phyloP scores from a whole-genome alignment of 2,888 invertebrate species.

The Campopleginae sp. region DNA sequence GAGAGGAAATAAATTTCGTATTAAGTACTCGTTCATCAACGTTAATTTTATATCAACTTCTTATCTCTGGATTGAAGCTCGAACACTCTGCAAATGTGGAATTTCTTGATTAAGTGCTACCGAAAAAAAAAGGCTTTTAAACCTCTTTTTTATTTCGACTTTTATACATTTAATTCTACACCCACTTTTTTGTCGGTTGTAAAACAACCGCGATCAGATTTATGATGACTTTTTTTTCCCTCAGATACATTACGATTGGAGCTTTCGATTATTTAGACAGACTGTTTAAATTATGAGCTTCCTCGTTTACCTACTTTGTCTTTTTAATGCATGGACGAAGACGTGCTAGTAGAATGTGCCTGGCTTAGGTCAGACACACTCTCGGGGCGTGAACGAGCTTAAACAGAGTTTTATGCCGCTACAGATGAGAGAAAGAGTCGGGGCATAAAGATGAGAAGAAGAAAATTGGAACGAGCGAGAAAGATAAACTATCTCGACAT shows the following conservation, averaged over 20 bases:
- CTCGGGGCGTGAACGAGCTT: constrained; percentile 49
- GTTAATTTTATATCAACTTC: background rate
- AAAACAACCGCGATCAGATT: background rate
- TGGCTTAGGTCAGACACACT: constrained; percentile 31
- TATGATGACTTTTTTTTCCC: background rate
- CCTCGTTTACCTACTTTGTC: background rate
- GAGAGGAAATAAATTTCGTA: constrained; percentile 5
- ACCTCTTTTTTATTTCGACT: background rate
- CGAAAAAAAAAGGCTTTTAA: background rate
- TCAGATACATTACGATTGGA: background rate
- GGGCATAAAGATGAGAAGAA: background rate
- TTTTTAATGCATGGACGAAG: background rate
- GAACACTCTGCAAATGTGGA: background rate
- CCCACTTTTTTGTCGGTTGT: background rate
- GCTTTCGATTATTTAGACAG: background rate
- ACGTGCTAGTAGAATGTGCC: constrained; percentile 21
- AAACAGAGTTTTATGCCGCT: constrained; percentile 52
- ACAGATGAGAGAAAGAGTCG: background rate
- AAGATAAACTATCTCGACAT: constrained; percentile 62
- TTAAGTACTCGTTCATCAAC: background rate
- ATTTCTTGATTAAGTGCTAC: background rate
- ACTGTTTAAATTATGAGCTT: constrained; percentile 1
- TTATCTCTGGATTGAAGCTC: background rate
- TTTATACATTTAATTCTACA: background rate
- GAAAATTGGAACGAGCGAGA: constrained; percentile 23